Percentiles rank a stretch among this genome's conserved stretches.
Evolutionary conservation across 2,113 vertebrate genomes (phyloP).

Genomic region (Enhydra lutris): DNA sequence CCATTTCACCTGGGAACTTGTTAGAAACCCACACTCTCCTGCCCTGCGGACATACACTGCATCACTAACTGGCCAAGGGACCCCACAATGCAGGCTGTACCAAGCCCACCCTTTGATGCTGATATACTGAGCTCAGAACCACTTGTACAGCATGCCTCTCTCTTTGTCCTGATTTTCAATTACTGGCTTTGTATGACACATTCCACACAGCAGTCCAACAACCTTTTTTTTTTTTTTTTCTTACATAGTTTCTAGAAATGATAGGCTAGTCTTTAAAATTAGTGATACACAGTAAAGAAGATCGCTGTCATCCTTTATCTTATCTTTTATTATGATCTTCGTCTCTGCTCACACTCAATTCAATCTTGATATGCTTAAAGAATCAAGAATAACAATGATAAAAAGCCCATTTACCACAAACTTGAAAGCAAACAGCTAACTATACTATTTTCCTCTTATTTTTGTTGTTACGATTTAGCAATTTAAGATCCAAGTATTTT

Average conservation of each 20-base stretch:
- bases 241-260: not conserved
- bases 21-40: not conserved
- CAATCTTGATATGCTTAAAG: constrained; percentile 22
- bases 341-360: not conserved
- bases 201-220: not conserved
- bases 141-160: rapidly evolving
- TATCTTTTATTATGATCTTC: not conserved
- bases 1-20: not conserved
- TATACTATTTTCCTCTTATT: constrained; percentile 8
- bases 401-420: constrained; percentile 33
- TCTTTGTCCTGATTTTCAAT: not conserved
- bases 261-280: constrained; percentile 8
- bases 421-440: constrained; percentile 57
- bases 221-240: no score
- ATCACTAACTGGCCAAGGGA: not conserved
- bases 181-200: not conserved
- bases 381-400: not conserved
- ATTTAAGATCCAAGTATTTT: constrained; percentile 61
- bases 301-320: not conserved
- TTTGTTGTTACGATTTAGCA: constrained; percentile 63
- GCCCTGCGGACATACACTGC: no score
- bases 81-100: rapidly evolving
- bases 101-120: not conserved
- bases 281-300: not conserved
- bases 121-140: not conserved